Evolutionary conservation across 2,888 invertebrate species (phyloP).

Genomic region (Deilephila elpenor): DNA sequence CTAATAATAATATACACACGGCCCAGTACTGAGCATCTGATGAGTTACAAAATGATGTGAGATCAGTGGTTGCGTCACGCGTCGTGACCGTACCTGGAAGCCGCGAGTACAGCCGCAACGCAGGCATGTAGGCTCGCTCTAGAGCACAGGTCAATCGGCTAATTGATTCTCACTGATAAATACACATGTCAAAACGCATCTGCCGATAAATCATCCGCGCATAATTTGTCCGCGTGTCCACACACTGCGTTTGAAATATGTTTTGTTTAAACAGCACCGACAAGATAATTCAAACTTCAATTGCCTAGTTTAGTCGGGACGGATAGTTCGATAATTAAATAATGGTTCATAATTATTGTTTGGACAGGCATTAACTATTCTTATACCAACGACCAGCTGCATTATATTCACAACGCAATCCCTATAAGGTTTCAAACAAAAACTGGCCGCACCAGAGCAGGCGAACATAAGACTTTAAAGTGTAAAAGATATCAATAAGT

Average conservation of each 20-base stretch:
- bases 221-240: slow-evolving; percentile 18
- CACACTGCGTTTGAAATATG: slow-evolving; percentile 2
- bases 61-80: slow-evolving; percentile 50
- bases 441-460: slow-evolving; percentile 26
- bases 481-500: slow-evolving; percentile 27
- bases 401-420: slow-evolving; percentile 1
- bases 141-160: slow-evolving; percentile 38
- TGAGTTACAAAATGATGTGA: slow-evolving; percentile 62
- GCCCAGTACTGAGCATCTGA: slow-evolving; percentile 27
- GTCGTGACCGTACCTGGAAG: slow-evolving; percentile 54
- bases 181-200: slow-evolving; percentile 28
- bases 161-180: slow-evolving; percentile 35
- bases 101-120: slow-evolving; percentile 32
- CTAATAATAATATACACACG: slow-evolving; percentile 25
- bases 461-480: slow-evolving; percentile 17
- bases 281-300: slow-evolving; percentile 17
- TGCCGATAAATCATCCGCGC: slow-evolving; percentile 14
- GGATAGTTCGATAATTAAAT: slow-evolving; percentile 12
- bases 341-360: slow-evolving; percentile 5
- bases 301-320: background rate
- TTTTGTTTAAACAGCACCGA: slow-evolving; percentile 2
- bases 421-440: slow-evolving; percentile 22
- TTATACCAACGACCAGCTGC: background rate
- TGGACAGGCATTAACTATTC: background rate
- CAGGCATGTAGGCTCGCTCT: slow-evolving; percentile 35